Percentiles rank a stretch among this genome's conserved stretches.
Evolutionary conservation across 2,113 vertebrate species (phyloP).

Genomic region (Pseudorasbora parva): DNA sequence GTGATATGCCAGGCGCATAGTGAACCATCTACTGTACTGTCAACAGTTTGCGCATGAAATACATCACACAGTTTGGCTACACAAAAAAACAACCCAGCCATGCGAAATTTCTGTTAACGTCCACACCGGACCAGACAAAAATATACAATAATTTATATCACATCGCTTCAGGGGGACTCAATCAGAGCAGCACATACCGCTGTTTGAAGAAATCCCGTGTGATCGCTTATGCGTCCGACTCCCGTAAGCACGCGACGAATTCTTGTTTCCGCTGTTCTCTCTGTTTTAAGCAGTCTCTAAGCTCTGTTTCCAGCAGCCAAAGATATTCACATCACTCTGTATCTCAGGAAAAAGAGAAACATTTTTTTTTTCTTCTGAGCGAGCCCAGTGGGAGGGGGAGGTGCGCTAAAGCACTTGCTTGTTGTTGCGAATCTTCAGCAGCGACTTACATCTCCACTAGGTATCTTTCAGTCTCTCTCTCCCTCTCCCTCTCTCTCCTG

Average conservation of each 20-base stretch:
- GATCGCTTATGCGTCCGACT: constrained; percentile 27
- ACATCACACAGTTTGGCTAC: constrained; percentile 17
- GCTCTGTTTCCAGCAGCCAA: constrained; percentile 43
- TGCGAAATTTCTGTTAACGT: neutral
- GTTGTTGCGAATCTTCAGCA: constrained; percentile 55
- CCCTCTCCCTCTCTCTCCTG: constrained; percentile 34
- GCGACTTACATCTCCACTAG: constrained; percentile 50
- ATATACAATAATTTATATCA: neutral
- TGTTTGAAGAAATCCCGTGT: constrained; percentile 33
- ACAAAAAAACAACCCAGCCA: neutral
- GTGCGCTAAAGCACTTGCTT: constrained; percentile 49
- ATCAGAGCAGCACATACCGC: constrained; percentile 46
- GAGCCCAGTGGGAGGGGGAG: constrained; percentile 50
- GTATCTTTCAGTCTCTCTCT: constrained; percentile 43
- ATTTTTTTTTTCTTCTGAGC: constrained; percentile 26
- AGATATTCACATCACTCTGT: constrained; percentile 51
- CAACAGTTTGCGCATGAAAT: constrained; percentile 41
- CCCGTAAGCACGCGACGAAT: neutral
- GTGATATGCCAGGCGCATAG: neutral
- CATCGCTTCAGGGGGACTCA: neutral
- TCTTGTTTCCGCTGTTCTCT: constrained; percentile 30
- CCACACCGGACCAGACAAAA: neutral
- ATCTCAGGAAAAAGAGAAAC: constrained; percentile 47
- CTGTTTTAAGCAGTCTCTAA: constrained; percentile 29
- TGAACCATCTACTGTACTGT: constrained; percentile 29